phyloP scores from a whole-genome alignment of 1,140 invertebrate genomes.

The Radopholus similis region DNA sequence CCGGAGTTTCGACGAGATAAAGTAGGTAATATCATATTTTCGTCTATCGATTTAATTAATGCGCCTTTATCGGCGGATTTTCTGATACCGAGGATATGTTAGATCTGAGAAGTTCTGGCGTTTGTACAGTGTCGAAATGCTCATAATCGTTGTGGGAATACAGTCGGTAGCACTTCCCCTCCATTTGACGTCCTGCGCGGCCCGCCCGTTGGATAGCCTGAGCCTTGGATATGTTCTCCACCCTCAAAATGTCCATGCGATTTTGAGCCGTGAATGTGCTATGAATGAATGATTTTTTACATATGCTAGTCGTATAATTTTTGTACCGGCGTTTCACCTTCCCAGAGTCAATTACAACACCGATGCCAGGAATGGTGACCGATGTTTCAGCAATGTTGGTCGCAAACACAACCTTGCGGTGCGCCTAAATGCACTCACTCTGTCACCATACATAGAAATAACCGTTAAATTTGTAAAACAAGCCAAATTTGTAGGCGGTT shows the following conservation, averaged over 20 bases:
- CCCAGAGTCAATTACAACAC: constrained; percentile 88
- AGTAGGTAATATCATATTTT: neutral
- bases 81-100: constrained; percentile 47
- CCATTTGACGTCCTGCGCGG: constrained; percentile 63
- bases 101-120: constrained; percentile 46
- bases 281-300: constrained; percentile 10
- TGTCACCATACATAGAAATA: neutral
- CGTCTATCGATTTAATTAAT: constrained; percentile 1
- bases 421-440: constrained; percentile 60
- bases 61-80: too few relatives aligned
- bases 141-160: constrained; percentile 59
- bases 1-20: neutral
- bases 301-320: neutral
- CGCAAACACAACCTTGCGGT: constrained; percentile 83
- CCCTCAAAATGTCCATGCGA: constrained; percentile 44
- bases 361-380: constrained; percentile 87
- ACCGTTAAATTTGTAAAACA: neutral
- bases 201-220: constrained; percentile 61
- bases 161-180: constrained; percentile 63
- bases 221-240: constrained; percentile 55
- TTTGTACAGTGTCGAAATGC: constrained; percentile 21
- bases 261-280: constrained; percentile 42
- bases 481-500: constrained; percentile 4
- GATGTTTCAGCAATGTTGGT: constrained; percentile 98
- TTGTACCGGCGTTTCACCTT: constrained; percentile 74